Conservation (phyloP, 2,888 invertebrate genomes). For the Nebria brevicollis region DNA sequence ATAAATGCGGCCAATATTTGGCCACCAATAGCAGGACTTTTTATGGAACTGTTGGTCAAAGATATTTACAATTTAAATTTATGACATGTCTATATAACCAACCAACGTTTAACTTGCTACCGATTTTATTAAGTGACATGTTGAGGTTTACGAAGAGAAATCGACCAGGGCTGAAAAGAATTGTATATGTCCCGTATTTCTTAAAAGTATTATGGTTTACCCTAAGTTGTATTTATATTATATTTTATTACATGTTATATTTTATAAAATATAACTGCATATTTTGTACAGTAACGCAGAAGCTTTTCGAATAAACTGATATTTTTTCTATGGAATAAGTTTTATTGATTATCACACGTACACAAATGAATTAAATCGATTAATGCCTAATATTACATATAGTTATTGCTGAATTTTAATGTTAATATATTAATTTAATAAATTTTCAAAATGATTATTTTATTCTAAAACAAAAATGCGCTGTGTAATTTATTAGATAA, state of each 20-base stretch:
- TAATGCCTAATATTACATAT: too few species aligned
- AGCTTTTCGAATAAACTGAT: not conserved
- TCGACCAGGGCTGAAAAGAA: slow-evolving; percentile 13
- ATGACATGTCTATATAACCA: slow-evolving; percentile 7
- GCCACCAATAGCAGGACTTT: slow-evolving; percentile 10
- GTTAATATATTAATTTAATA: too few species aligned
- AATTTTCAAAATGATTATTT: too few species aligned
- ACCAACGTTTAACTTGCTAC: slow-evolving; percentile 14
- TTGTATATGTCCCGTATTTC: not conserved
- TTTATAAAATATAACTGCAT: not conserved
- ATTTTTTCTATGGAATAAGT: too few species aligned
- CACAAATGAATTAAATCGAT: too few species aligned
- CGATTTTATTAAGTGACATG: slow-evolving; percentile 25
- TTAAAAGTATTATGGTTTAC: slow-evolving; percentile 8
- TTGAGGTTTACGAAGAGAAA: slow-evolving; percentile 30
- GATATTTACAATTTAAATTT: slow-evolving; percentile 29
- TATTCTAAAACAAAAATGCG: too few species aligned
- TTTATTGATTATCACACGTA: too few species aligned
- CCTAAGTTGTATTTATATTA: slow-evolving; percentile 2
- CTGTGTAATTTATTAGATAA: too few species aligned
- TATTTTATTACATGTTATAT: slow-evolving; percentile 3
- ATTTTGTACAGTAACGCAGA: not conserved
- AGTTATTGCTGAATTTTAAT: too few species aligned
- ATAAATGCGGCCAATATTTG: slow-evolving; percentile 33
- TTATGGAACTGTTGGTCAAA: slow-evolving; percentile 3